Percentiles rank a stretch among this genome's conserved stretches.
phyloP scores from a whole-genome alignment of 1,140 invertebrate species.

The Cotesia vestalis region DNA sequence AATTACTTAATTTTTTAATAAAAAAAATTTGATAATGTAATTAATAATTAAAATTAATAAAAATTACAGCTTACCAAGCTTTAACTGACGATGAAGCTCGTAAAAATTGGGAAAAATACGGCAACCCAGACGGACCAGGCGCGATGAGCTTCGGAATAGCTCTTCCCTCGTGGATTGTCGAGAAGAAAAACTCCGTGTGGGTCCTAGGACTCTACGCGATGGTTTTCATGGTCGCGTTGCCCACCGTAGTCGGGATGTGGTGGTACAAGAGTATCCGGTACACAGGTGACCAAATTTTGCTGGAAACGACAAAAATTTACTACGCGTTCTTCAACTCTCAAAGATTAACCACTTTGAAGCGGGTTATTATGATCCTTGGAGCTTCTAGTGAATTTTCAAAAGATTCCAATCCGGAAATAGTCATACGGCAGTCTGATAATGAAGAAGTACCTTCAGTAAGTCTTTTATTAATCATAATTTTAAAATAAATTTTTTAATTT shows the following conservation, averaged over 20 bases:
- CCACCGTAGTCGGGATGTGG: constrained; percentile 94
- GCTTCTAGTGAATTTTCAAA: constrained; percentile 97
- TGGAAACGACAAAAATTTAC: constrained; percentile 96
- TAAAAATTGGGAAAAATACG: constrained; percentile 98
- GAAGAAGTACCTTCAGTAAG: constrained; percentile 91
- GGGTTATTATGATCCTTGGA: constrained; percentile 94
- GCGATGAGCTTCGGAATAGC: constrained; percentile 99
- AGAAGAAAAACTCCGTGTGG: constrained; percentile 98
- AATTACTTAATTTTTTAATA: too few species aligned
- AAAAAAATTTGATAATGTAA: constrained; percentile 32
- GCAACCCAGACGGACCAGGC: constrained; percentile 98
- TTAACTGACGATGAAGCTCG: constrained; percentile 96
- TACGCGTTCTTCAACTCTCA: constrained; percentile 96
- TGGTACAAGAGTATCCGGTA: constrained; percentile 98
- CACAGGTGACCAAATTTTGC: constrained; percentile 79
- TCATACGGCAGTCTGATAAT: constrained; percentile 93
- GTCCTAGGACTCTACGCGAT: constrained; percentile 95
- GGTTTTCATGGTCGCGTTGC: constrained; percentile 97
- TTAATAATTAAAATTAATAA: constrained; percentile 47
- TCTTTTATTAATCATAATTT: constrained; percentile 32
- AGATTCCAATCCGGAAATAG: constrained; percentile 92
- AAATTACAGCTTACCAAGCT: constrained; percentile 72
- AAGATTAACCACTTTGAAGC: constrained; percentile 92
- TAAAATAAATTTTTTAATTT: too few species aligned
- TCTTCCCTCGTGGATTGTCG: constrained; percentile 99